These are phyloP conservation scores for western clawed frog (Xenopus tropicalis) DNA, from an alignment of 2,113 vertebrate species.

Conservation along the genomic window UCB_Xtro_10.0 CM004445.2:44146501-44147000, in stretches of 20 bases:
- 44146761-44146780: constrained; percentile 14
- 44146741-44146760: neutral
- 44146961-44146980: too few relatives aligned
- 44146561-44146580: constrained; percentile 11
- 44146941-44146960: too few relatives aligned
- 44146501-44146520: neutral
- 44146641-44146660: constrained; percentile 5
- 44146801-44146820: neutral
- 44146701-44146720: constrained; percentile 10
- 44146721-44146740: neutral
- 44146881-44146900: too few relatives aligned
- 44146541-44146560: constrained; percentile 13
- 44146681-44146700: neutral
- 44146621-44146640: constrained; percentile 5
- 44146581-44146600: constrained; percentile 23
- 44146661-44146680: constrained; percentile 13
- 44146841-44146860: too few relatives aligned
- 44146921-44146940: too few relatives aligned
- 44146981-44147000: too few relatives aligned
- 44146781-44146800: constrained; percentile 9
- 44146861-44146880: too few relatives aligned
- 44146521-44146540: constrained; percentile 1
- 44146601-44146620: neutral
- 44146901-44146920: too few relatives aligned
- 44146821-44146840: too few relatives aligned